Evolutionary conservation across 2,113 vertebrate species (phyloP).

Genomic region (Clarias batrachus): DNA sequence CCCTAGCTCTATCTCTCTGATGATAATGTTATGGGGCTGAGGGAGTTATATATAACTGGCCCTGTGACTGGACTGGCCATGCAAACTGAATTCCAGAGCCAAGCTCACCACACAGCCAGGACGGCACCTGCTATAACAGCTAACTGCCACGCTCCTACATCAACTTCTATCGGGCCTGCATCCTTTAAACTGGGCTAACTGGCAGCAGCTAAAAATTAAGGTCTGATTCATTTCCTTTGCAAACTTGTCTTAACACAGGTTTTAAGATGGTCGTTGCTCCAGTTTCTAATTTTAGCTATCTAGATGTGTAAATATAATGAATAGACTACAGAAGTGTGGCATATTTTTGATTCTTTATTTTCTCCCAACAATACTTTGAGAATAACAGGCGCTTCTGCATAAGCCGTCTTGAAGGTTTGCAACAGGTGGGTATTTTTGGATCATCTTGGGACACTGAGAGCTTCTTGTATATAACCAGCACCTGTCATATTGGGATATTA

Average conservation of each 20-base stretch:
- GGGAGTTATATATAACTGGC: constrained; percentile 72
- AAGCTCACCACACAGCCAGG: constrained; percentile 56
- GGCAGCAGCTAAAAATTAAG: constrained; percentile 40
- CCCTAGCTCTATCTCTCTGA: constrained; percentile 47
- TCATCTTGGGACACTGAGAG: neutral
- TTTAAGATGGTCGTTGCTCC: constrained; percentile 10
- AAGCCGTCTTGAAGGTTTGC: neutral
- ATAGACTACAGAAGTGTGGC: neutral
- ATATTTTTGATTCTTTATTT: neutral
- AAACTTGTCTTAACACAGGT: neutral
- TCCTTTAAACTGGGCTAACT: constrained; percentile 33
- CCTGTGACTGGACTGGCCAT: constrained; percentile 58
- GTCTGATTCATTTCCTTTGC: constrained; percentile 46
- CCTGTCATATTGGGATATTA: constrained; percentile 18
- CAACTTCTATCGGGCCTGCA: constrained; percentile 42
- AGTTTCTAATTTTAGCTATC: constrained; percentile 20
- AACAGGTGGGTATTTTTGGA: constrained; percentile 26
- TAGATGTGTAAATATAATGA: neutral
- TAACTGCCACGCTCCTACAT: constrained; percentile 57
- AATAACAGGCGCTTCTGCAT: neutral
- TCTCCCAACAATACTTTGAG: constrained; percentile 14
- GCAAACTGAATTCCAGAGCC: constrained; percentile 62
- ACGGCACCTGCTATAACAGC: constrained; percentile 69
- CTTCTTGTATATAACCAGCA: constrained; percentile 24
- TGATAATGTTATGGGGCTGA: constrained; percentile 53